phyloP scores from a whole-genome alignment of 1,140 invertebrate species.

The Saccostrea echinata region DNA sequence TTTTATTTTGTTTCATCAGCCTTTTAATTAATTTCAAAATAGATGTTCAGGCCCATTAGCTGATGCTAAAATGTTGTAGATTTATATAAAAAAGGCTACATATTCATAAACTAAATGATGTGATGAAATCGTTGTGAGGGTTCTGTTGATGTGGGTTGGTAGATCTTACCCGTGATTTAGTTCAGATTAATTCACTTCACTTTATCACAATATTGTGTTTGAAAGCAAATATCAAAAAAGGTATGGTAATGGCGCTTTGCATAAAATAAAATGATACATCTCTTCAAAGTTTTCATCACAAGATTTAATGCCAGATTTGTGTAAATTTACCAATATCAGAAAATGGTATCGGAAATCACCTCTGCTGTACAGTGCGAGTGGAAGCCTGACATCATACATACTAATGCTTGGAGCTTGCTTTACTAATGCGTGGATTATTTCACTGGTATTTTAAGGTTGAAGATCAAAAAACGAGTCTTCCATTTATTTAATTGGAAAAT shows the following conservation, averaged over 20 bases:
- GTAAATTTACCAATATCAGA: conserved; percentile 39
- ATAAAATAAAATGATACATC: conserved; percentile 38
- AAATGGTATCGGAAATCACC: conserved; percentile 38
- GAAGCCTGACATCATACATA: not conserved
- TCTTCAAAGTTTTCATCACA: conserved; percentile 28
- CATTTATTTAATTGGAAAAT: conserved; percentile 9
- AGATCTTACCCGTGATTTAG: not conserved
- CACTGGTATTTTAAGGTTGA: conserved; percentile 24
- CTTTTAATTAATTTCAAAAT: conserved; percentile 37
- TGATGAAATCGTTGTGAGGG: not conserved
- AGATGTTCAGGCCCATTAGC: conserved; percentile 35
- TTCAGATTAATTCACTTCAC: conserved; percentile 35
- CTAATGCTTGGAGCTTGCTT: conserved; percentile 9
- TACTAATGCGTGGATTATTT: conserved; percentile 10
- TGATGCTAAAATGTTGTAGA: conserved; percentile 39
- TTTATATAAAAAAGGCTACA: conserved; percentile 38
- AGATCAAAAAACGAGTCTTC: conserved; percentile 19
- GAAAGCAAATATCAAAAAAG: conserved; percentile 38
- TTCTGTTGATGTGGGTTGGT: conserved; percentile 12
- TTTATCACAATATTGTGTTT: conserved; percentile 35
- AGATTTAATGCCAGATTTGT: conserved; percentile 35
- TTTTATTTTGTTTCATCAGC: conserved; percentile 37
- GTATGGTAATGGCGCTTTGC: conserved; percentile 27
- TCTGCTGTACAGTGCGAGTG: not conserved
- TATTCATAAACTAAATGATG: conserved; percentile 39